Percentiles rank a stretch among this genome's conserved stretches.
These are phyloP conservation scores for Campylomormyrus tamandua DNA, from an alignment of 2,113 vertebrate genomes.

Conservation along the genomic window DNA sequence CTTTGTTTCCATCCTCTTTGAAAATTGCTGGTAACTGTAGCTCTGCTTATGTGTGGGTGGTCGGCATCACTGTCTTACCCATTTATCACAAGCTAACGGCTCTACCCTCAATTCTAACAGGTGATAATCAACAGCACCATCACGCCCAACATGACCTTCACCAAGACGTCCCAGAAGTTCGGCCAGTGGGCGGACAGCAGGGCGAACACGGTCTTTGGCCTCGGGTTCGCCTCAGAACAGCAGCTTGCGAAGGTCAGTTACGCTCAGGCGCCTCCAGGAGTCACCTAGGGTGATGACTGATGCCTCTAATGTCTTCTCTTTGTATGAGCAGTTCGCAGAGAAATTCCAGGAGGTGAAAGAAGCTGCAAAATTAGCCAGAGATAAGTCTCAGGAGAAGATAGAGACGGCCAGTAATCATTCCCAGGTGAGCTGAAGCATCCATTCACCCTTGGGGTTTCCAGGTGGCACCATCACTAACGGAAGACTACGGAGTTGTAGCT, in stretches of 20 bases:
- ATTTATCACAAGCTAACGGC: not conserved
- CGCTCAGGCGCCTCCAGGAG: no score
- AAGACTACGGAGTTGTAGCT: not conserved
- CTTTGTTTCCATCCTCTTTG: not conserved
- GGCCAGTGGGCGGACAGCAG: slow-evolving; percentile 98
- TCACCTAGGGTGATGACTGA: not conserved
- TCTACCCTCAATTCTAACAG: slow-evolving; percentile 44
- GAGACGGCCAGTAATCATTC: slow-evolving; percentile 86
- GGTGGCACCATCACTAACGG: not conserved
- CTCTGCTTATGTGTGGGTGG: not conserved
- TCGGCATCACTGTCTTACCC: not conserved
- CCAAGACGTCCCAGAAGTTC: slow-evolving; percentile 93
- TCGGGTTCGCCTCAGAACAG: slow-evolving; percentile 88
- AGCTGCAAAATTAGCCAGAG: slow-evolving; percentile 80
- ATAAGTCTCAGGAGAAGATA: slow-evolving; percentile 88
- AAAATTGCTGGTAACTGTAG: not conserved
- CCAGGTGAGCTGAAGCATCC: slow-evolving; percentile 62
- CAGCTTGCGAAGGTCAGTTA: slow-evolving; percentile 79
- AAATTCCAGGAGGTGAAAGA: slow-evolving; percentile 97
- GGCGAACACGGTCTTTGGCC: slow-evolving; percentile 91
- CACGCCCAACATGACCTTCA: slow-evolving; percentile 97
- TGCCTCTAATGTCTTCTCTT: slow-evolving; percentile 14
- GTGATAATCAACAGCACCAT: slow-evolving; percentile 98
- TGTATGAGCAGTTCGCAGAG: slow-evolving; percentile 83
- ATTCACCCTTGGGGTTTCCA: no score